These are phyloP conservation scores for Thera britannica DNA, from an alignment of 2,888 invertebrate species.

Conservation along the genomic window DNA sequence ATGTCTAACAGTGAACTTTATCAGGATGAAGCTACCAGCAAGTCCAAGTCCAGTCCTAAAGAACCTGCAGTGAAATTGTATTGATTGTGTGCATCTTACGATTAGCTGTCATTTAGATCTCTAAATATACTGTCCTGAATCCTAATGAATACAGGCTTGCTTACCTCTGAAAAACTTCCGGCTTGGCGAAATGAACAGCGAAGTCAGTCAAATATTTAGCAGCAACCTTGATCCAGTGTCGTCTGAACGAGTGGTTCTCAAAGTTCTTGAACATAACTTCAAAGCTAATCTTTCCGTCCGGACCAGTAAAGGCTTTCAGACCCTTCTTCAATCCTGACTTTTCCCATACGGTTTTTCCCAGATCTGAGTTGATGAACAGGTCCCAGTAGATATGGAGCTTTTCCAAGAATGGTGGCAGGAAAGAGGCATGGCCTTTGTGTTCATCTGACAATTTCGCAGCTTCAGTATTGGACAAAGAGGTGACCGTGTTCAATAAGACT, in stretches of 20 bases:
- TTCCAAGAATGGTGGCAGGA: slow-evolving; percentile 87
- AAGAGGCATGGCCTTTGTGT: slow-evolving; percentile 89
- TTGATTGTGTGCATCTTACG: no score
- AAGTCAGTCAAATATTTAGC: slow-evolving; percentile 90
- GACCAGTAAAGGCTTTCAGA: slow-evolving; percentile 88
- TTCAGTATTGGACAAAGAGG: slow-evolving; percentile 86
- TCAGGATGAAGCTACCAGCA: no score
- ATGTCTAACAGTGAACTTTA: no score
- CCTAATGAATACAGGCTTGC: slow-evolving; percentile 22
- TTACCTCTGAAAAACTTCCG: slow-evolving; percentile 90
- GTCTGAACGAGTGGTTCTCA: slow-evolving; percentile 91
- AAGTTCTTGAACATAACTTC: slow-evolving; percentile 90
- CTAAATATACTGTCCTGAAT: neutral
- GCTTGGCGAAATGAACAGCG: slow-evolving; percentile 90
- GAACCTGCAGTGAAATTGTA: no score
- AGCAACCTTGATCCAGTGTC: slow-evolving; percentile 91
- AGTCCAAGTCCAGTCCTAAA: no score
- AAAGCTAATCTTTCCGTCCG: slow-evolving; percentile 89
- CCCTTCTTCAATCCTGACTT: slow-evolving; percentile 89
- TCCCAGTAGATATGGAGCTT: slow-evolving; percentile 91
- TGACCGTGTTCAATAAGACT: slow-evolving; percentile 87
- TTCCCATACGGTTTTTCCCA: slow-evolving; percentile 89
- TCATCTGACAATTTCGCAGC: slow-evolving; percentile 85
- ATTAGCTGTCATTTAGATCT: no score
- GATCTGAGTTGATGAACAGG: slow-evolving; percentile 90